A percentile compares a stretch with the other conserved stretches of the same genome.
Conservation (phyloP, 1,140 invertebrate species). For the Leptonema lineaticorne region DNA sequence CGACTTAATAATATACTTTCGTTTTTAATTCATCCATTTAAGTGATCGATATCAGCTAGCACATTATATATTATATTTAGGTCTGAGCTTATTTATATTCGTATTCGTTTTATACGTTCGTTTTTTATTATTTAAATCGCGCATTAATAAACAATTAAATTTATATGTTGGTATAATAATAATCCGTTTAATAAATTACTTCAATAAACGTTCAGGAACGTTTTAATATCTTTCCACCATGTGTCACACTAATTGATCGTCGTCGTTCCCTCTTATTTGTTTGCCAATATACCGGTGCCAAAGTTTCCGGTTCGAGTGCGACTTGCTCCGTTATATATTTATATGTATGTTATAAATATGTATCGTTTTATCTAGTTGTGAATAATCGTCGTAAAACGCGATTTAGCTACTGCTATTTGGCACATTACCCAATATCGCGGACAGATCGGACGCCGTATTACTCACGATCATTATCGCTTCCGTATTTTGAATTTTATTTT, state of each 20-base stretch:
- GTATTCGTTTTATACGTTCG: no score
- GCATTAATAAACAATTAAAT: no score
- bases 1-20: no score
- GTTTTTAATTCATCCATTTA: no score
- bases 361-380: not conserved
- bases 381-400: not conserved
- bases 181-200: no score
- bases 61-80: no score
- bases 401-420: conserved; percentile 5
- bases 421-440: not conserved
- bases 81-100: no score
- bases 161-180: no score
- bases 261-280: not conserved
- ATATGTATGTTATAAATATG: not conserved
- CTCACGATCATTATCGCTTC: not conserved
- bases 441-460: not conserved
- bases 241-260: conserved; percentile 5
- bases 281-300: not conserved
- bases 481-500: not conserved
- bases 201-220: no score
- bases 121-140: no score
- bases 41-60: no score
- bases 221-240: not conserved
- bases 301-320: conserved; percentile 1
- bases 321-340: not conserved